Base-by-base conservation (phyloP, 2,797 vertebrate genomes). In the Botia kubotai region DNA sequence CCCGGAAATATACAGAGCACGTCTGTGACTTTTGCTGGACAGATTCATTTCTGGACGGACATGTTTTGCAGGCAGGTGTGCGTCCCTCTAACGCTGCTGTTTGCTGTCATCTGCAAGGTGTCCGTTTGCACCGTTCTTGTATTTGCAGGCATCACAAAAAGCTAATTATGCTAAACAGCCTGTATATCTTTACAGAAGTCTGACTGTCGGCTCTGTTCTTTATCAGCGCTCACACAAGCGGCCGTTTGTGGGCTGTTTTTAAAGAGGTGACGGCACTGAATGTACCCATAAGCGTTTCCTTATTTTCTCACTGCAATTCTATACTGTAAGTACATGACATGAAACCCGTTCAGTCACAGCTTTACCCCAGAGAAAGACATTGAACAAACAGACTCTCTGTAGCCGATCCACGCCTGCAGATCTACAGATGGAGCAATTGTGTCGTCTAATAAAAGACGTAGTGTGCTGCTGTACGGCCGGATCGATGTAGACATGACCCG, bases 391-490 rank as follows among this genome's bases (percentile, higher is more conserved):
- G 39, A 72, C n/a, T 36, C 70, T 86, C 48, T 84, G 70, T 86
- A 75, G 71, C 65, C 7, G 70, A 58, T 82, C 63, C 78, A 66
- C 75, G 69, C 79, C 81, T 83, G 75, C 72, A 70, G 65, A 81
- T 81, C 48, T 84, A 75, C 85, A 86, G 85, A 86, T 81, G 78
- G 80, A 71, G 62, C 62, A 60, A 79, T 86, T 86, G 83, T 84
- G 77, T 75, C 58, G 67, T 55, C 33, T 79, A 53, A 83, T 79
- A 85, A 84, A 79, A 80, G 50, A 48, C 75, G 7, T 77, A 75
- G 81, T 84, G 83, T 84, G 77, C 74, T 76, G 68, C 85, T 77
- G 58, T 86, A 80, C 21, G n/a, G 63, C 76, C 62, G 5, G 72
- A 77, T 82, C 72, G 77, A 77, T 79, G 68, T 60, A 76, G 81